Evolutionary conservation across 2,797 vertebrate genomes (phyloP).

Genomic region (Squalus acanthias): DNA sequence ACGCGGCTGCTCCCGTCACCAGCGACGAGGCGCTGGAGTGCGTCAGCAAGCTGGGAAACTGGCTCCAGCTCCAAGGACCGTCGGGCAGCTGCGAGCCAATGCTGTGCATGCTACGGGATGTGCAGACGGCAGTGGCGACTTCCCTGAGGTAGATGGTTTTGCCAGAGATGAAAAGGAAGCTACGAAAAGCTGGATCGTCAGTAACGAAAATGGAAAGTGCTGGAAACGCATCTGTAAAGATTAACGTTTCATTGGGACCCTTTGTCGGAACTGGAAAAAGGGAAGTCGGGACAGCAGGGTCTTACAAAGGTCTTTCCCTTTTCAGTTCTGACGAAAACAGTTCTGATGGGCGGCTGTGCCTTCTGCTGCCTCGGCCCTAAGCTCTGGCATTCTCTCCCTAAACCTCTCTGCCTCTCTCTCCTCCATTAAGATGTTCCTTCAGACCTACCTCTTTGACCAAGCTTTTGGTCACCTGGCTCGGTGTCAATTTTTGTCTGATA

Average conservation of each 20-base stretch:
- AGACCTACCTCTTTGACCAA: neutral
- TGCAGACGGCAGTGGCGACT: neutral
- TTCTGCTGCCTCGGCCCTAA: neutral
- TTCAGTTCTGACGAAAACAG: neutral
- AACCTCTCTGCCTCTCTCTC: neutral
- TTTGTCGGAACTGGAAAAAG: neutral
- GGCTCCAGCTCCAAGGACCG: neutral
- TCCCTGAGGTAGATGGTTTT: neutral
- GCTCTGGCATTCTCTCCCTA: neutral
- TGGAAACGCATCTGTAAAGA: too few relatives aligned
- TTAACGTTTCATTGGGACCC: neutral
- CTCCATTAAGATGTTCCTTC: neutral
- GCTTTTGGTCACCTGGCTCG: neutral
- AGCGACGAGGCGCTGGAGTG: neutral
- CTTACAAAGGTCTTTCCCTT: neutral
- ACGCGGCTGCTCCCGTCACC: neutral
- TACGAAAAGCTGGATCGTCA: neutral
- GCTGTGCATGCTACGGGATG: neutral
- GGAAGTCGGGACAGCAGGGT: neutral
- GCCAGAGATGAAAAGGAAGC: neutral
- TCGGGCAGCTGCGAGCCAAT: neutral
- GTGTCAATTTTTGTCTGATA: neutral
- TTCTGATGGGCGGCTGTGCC: neutral
- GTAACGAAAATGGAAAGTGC: neutral
- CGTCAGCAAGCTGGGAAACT: conserved; percentile 19